Percentiles rank a stretch among this genome's conserved stretches.
Conservation (phyloP, 2,888 invertebrate genomes). For the Augiades crinisus region DNA sequence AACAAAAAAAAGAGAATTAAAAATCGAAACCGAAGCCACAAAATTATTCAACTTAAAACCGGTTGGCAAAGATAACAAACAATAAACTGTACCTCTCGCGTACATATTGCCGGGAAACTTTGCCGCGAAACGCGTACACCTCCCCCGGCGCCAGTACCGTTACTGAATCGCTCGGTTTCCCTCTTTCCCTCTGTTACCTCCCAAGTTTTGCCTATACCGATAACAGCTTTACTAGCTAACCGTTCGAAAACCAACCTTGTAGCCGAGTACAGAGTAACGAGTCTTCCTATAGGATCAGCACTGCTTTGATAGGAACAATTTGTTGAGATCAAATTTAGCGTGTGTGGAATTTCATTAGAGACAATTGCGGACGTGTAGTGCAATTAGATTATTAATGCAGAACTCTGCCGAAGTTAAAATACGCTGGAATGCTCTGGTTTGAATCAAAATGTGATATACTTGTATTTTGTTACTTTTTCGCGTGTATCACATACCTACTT, state of each 20-base stretch:
- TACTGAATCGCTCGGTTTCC: conserved; percentile 40
- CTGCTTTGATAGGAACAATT: neutral
- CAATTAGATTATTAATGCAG: conserved; percentile 9
- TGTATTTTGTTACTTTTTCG: no score
- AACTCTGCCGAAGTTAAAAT: neutral
- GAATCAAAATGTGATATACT: no score
- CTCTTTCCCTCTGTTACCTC: neutral
- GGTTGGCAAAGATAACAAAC: conserved; percentile 20
- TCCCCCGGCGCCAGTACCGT: conserved; percentile 41
- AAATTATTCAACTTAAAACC: no score
- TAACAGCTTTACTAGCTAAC: neutral
- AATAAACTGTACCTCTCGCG: conserved; percentile 56
- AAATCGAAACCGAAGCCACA: conserved; percentile 4
- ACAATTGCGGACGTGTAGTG: conserved; percentile 1
- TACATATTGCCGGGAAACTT: conserved; percentile 65
- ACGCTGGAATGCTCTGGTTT: neutral
- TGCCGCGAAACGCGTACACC: conserved; percentile 47
- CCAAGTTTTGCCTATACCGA: conserved; percentile 1
- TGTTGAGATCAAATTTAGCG: conserved; percentile 6
- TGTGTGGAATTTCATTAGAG: conserved; percentile 8
- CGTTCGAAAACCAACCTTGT: neutral
- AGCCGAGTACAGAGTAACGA: neutral
- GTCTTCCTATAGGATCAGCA: neutral
- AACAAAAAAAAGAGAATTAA: conserved; percentile 47
- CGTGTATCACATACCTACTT: no score